Evolutionary conservation across 2,888 invertebrate species (phyloP).

Genomic region (Microplitis deprimator): DNA sequence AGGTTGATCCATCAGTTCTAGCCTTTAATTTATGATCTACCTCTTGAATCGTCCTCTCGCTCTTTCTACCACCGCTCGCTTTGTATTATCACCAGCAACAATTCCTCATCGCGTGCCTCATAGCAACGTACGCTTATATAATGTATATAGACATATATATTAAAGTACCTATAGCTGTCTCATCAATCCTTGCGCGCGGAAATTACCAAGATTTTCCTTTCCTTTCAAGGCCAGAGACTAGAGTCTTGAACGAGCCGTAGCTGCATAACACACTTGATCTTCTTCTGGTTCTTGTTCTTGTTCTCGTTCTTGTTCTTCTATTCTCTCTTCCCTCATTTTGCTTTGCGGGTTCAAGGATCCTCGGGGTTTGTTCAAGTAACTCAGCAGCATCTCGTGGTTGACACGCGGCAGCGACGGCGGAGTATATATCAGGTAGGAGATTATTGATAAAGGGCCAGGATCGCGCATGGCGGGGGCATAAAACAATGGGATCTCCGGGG

Average conservation of each 20-base stretch:
- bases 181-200: slow-evolving; percentile 2
- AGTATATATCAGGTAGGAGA: slow-evolving; percentile 30
- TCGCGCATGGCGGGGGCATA: slow-evolving; percentile 41
- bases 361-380: neutral
- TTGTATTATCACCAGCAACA: slow-evolving; percentile 28
- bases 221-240: slow-evolving; percentile 16
- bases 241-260: neutral
- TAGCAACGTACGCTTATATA: slow-evolving; percentile 26
- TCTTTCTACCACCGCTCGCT: slow-evolving; percentile 2
- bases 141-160: slow-evolving; percentile 12
- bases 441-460: slow-evolving; percentile 42
- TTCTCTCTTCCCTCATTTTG: neutral
- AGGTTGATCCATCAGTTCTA: slow-evolving; percentile 50
- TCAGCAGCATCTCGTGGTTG: slow-evolving; percentile 21
- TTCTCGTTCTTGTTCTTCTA: neutral
- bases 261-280: neutral
- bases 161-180: neutral
- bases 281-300: neutral
- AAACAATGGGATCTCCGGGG: slow-evolving; percentile 43
- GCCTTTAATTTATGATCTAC: slow-evolving; percentile 34
- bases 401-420: slow-evolving; percentile 11
- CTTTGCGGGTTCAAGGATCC: neutral
- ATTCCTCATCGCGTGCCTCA: slow-evolving; percentile 37
- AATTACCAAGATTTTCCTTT: slow-evolving; percentile 22
- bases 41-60: slow-evolving; percentile 10